Percentiles rank a stretch among this genome's conserved stretches.
These are phyloP conservation scores for Seriola aureovittata DNA, from an alignment of 2,113 vertebrate genomes.

Conservation along the genomic window DNA sequence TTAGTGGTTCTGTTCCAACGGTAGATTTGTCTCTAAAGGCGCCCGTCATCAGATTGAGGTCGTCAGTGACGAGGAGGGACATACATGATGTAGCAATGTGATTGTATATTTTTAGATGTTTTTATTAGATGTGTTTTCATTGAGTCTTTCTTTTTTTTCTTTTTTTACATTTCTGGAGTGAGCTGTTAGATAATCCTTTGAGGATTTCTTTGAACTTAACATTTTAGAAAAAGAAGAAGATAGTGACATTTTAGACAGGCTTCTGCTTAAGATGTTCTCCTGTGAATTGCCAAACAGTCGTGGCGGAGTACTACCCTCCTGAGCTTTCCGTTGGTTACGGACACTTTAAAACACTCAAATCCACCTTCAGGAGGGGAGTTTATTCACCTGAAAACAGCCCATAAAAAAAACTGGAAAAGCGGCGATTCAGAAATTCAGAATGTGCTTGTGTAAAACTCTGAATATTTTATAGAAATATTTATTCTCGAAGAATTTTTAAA, in stretches of 20 bases:
- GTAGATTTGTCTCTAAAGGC: slow-evolving; percentile 26
- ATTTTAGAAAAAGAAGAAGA: background rate
- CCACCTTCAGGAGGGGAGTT: background rate
- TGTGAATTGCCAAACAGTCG: background rate
- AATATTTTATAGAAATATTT: slow-evolving; percentile 3
- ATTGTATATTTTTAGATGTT: slow-evolving; percentile 23
- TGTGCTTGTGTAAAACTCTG: background rate
- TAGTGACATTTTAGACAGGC: slow-evolving; percentile 4
- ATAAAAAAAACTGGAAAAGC: slow-evolving; percentile 29
- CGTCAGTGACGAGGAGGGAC: slow-evolving; percentile 25
- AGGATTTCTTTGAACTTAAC: slow-evolving; percentile 21
- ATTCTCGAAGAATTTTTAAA: background rate
- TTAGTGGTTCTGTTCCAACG: slow-evolving; percentile 3
- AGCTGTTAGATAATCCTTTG: slow-evolving; percentile 27
- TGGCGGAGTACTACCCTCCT: background rate
- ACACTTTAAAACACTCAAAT: background rate
- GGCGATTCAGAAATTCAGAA: background rate
- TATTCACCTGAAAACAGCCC: background rate
- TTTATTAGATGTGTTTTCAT: slow-evolving; percentile 44
- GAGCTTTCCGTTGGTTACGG: background rate
- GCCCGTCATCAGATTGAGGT: slow-evolving; percentile 9
- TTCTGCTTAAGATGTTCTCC: background rate
- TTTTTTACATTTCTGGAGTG: slow-evolving; percentile 41
- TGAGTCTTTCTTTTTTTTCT: slow-evolving; percentile 13
- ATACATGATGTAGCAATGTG: slow-evolving; percentile 34